Base-by-base conservation (phyloP, 2,888 invertebrate genomes). In the Augochlorella aurata region DNA sequence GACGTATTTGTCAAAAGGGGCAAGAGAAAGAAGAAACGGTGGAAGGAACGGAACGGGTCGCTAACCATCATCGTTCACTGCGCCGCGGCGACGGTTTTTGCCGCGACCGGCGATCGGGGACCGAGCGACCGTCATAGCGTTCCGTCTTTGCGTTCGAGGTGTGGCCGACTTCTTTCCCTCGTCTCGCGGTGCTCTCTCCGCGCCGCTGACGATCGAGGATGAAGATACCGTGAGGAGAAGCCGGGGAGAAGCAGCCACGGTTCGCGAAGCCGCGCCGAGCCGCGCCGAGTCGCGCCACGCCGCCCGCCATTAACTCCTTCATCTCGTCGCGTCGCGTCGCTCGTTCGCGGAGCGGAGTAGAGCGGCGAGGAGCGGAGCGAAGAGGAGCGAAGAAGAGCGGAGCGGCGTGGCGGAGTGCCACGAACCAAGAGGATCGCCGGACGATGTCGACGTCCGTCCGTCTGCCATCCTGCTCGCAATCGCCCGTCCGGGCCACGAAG, bases 101-200 rank as follows among this genome's bases (percentile, higher is more conserved):
- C 21, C 66, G 81, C 68, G 24, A 18, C 61, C 72, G 44, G 61
- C 61, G 29, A 38, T 38, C 38, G 38, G 38, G 38, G 38, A 29
- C 29, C 29, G 5, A 38, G 5, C 38, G 5, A 52, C 67, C 74
- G 67, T 65, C 74, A 29, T 63, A 73, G 63, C 29, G 63, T 29
- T 24, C 21, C 54, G 54, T 24, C 76, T 63, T 24, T 8, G 50
- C 65, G 75, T 77, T 78, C 74, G 82, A 83, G 83, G 83, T 83
- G 83, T 83, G 83, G 83, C 82, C 82, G 74, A 74, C 82, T 82
- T 76, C 81, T 76, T 81, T 81, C 52, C 61, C 61, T 24, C 29
- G 44, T 61, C 44, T n/a, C 66, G 24, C 21, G 24, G 65, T 52
- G 44, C 61, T 58, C 54, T 50, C 50, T 44, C 65, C 54, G 52